A percentile compares a stretch with the other conserved stretches of the same genome.
phyloP scores from a whole-genome alignment of 2,888 invertebrate genomes.

The Elmis aenea region DNA sequence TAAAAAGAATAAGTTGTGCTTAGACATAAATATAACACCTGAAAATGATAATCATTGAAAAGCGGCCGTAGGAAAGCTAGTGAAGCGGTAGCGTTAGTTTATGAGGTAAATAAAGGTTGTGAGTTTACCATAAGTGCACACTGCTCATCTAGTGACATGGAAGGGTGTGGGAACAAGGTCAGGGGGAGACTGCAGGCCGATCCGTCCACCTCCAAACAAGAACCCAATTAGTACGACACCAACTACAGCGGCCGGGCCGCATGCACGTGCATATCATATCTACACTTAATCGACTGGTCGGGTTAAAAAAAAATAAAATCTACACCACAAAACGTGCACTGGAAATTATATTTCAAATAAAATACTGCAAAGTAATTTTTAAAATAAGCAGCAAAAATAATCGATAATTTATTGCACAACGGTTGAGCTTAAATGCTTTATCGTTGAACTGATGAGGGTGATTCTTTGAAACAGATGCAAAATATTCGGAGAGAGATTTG shows the following conservation, averaged over 20 bases:
- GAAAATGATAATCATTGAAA: too few species aligned
- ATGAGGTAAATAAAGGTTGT: conserved; percentile 22
- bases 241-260: conserved; percentile 23
- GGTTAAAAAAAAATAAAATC: conserved; percentile 19
- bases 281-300: conserved; percentile 18
- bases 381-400: conserved; percentile 5
- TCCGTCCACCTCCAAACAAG: conserved; percentile 52
- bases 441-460: too few species aligned
- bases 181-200: conserved; percentile 53
- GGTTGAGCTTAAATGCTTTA: too few species aligned
- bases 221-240: conserved; percentile 40
- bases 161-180: conserved; percentile 46
- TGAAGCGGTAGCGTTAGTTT: conserved; percentile 18
- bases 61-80: too few species aligned
- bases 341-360: conserved; percentile 15
- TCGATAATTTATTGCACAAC: not conserved
- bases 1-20: too few species aligned
- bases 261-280: conserved; percentile 18
- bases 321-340: conserved; percentile 17
- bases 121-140: conserved; percentile 47
- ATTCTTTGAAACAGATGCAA: too few species aligned
- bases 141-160: conserved; percentile 48
- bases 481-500: too few species aligned
- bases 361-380: conserved; percentile 9
- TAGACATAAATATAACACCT: too few species aligned